Evolutionary conservation across 1,140 invertebrate genomes (phyloP).

Genomic region (Probaryconus sp.): DNA sequence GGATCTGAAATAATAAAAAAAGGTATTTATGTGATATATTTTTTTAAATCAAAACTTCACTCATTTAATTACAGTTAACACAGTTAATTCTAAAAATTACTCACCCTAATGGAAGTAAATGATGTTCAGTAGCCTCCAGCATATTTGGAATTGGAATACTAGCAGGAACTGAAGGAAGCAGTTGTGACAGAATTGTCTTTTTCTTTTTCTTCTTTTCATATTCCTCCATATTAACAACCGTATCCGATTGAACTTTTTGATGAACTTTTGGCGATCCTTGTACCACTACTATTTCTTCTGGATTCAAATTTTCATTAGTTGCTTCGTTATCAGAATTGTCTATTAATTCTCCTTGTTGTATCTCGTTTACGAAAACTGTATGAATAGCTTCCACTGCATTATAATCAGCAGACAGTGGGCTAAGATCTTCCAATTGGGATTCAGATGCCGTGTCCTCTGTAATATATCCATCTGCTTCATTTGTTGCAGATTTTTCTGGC

Average conservation of each 20-base stretch:
- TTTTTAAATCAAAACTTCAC: too few relatives aligned
- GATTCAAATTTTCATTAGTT: slow-evolving; percentile 63
- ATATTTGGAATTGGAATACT: slow-evolving; percentile 78
- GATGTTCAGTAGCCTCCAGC: slow-evolving; percentile 71
- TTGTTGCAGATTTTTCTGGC: slow-evolving; percentile 64
- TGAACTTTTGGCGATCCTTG: slow-evolving; percentile 74
- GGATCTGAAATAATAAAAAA: slow-evolving; percentile 66
- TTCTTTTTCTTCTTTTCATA: slow-evolving; percentile 82
- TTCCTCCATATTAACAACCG: slow-evolving; percentile 71
- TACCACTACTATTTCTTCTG: slow-evolving; percentile 68
- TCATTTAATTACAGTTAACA: too few relatives aligned
- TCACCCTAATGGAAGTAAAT: slow-evolving; percentile 76
- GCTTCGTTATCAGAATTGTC: slow-evolving; percentile 71
- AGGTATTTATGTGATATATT: slow-evolving; percentile 4
- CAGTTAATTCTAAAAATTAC: too few relatives aligned
- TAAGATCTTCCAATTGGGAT: slow-evolving; percentile 72
- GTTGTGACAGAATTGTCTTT: slow-evolving; percentile 84
- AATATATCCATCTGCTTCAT: slow-evolving; percentile 72
- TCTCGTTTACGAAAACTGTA: slow-evolving; percentile 28
- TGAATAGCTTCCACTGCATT: slow-evolving; percentile 73
- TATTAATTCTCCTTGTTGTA: slow-evolving; percentile 56
- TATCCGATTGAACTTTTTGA: slow-evolving; percentile 76
- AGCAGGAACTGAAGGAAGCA: slow-evolving; percentile 80
- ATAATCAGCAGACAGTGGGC: slow-evolving; percentile 75
- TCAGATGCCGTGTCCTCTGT: slow-evolving; percentile 74